These are phyloP conservation scores for Noctua janthina DNA, from an alignment of 2,888 invertebrate species.

Conservation along the genomic window DNA sequence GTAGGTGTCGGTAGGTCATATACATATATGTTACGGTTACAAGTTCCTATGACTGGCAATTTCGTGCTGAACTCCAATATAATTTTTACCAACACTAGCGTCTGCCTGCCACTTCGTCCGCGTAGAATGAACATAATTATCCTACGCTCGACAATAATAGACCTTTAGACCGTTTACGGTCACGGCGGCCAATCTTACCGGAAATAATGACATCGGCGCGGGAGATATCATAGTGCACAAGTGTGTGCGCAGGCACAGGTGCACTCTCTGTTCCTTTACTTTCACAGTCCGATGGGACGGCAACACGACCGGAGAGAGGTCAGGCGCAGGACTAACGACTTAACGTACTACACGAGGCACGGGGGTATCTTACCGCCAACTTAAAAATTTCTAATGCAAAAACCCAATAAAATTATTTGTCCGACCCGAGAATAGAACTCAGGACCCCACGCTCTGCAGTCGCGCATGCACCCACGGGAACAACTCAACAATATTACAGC, in stretches of 20 bases:
- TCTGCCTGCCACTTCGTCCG: not conserved
- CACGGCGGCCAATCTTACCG: not conserved
- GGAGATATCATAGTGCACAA: too few species aligned
- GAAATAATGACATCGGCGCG: not conserved
- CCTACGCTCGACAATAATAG: not conserved
- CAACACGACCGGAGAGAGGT: not conserved
- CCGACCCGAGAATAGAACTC: not conserved
- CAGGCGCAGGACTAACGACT: not conserved
- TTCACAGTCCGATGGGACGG: not conserved
- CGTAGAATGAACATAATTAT: not conserved
- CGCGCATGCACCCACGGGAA: not conserved
- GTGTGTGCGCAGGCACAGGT: not conserved
- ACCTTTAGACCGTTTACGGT: not conserved
- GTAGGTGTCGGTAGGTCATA: not conserved
- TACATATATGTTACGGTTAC: not conserved
- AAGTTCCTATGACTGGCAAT: slow-evolving; percentile 5
- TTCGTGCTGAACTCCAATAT: not conserved
- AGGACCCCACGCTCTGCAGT: not conserved
- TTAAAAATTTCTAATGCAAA: too few species aligned
- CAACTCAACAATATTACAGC: not conserved
- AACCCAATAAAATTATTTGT: too few species aligned
- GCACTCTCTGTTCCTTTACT: not conserved
- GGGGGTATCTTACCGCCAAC: not conserved
- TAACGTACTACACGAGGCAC: not conserved
- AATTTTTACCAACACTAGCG: not conserved